Conservation (phyloP, 2,113 vertebrate species). For the Heliornis fulica region DNA sequence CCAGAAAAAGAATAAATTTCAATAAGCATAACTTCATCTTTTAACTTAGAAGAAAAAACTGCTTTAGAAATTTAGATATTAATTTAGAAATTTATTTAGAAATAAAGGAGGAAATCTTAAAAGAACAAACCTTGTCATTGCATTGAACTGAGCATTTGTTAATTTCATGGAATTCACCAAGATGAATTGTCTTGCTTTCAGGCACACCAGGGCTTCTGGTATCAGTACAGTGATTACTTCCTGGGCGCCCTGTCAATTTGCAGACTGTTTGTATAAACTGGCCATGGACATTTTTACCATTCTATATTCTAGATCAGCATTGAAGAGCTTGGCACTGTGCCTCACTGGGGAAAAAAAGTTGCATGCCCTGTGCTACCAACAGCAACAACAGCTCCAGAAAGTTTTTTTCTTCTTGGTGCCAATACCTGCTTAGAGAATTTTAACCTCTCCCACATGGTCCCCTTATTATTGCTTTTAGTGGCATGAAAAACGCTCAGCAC, state of each 20-base stretch:
- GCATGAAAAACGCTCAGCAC: background rate
- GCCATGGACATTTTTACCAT: background rate
- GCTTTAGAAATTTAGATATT: background rate
- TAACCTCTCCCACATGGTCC: background rate
- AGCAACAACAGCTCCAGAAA: background rate
- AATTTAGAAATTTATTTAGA: background rate
- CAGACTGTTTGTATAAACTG: background rate
- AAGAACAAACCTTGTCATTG: background rate
- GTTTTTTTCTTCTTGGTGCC: background rate
- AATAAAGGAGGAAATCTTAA: background rate
- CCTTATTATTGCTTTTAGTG: background rate
- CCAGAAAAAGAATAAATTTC: background rate
- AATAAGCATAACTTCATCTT: background rate
- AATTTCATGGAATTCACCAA: background rate
- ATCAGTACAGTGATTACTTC: rapidly evolving
- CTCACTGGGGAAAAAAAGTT: background rate
- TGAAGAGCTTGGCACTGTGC: background rate
- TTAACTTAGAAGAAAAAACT: background rate
- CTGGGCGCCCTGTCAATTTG: background rate
- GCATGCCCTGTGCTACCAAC: background rate
- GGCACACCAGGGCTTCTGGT: background rate
- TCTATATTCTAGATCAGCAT: background rate
- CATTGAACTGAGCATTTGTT: background rate
- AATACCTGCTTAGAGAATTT: background rate
- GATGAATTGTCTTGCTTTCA: background rate